These are phyloP conservation scores for Hepsetus odoe DNA, from an alignment of 2,113 vertebrate species.

Conservation along the genomic window DNA sequence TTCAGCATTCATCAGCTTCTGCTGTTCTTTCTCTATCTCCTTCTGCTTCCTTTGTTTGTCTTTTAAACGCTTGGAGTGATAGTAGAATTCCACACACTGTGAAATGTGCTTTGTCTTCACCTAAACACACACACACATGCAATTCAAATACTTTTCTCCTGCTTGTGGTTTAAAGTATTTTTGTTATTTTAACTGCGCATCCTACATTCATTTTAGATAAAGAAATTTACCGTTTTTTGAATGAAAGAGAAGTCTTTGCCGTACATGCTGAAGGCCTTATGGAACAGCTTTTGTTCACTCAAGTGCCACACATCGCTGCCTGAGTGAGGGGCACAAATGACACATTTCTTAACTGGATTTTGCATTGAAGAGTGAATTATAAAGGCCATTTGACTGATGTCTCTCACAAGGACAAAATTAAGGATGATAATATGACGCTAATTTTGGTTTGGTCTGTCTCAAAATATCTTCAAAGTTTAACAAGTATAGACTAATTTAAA, in stretches of 20 bases:
- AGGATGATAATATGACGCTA: too few relatives aligned
- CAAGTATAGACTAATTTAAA: too few relatives aligned
- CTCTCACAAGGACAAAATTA: too few relatives aligned
- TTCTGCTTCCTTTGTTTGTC: constrained; percentile 71
- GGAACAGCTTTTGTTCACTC: constrained; percentile 71
- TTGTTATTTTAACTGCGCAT: too few relatives aligned
- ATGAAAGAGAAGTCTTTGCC: constrained; percentile 77
- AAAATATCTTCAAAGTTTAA: too few relatives aligned
- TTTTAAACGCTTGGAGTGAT: constrained; percentile 71
- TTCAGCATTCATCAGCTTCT: constrained; percentile 49
- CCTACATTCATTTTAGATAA: too few relatives aligned
- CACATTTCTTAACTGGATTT: too few relatives aligned
- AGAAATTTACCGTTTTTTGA: constrained; percentile 71
- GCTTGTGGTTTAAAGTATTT: neutral
- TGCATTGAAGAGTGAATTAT: too few relatives aligned
- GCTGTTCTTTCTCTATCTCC: constrained; percentile 59
- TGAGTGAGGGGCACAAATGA: constrained; percentile 31
- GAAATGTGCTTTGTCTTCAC: constrained; percentile 70
- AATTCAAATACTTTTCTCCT: neutral
- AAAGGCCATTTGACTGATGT: too few relatives aligned
- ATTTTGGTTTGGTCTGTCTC: too few relatives aligned
- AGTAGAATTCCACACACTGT: constrained; percentile 82
- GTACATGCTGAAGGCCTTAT: constrained; percentile 61
- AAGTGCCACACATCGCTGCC: constrained; percentile 75
- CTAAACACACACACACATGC: constrained; percentile 58